These are phyloP conservation scores for Drosophila takahashii DNA, from an alignment of 1,140 invertebrate genomes.

Conservation along the genomic window DNA sequence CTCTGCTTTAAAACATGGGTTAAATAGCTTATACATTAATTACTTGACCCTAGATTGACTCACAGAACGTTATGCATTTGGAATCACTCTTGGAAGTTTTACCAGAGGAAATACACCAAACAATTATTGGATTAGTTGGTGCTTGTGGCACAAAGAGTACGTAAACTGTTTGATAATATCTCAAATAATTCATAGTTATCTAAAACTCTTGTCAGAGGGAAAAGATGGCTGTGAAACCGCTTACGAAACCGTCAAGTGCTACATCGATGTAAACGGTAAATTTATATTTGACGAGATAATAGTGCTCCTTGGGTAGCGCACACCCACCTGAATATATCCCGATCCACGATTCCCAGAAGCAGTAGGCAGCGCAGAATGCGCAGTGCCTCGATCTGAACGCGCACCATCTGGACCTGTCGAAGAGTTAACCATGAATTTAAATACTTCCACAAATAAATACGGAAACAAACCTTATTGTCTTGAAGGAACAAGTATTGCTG, in stretches of 20 bases:
- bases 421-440: constrained; percentile 5
- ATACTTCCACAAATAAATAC: constrained; percentile 1
- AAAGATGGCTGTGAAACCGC: constrained; percentile 70
- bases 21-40: background rate
- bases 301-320: constrained; percentile 36
- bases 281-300: constrained; percentile 47
- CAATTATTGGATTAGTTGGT: constrained; percentile 36
- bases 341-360: constrained; percentile 63
- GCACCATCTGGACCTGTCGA: constrained; percentile 72
- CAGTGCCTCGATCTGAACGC: constrained; percentile 87
- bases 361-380: constrained; percentile 73
- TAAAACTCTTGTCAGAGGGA: constrained; percentile 45
- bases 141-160: constrained; percentile 66
- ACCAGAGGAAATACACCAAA: constrained; percentile 54
- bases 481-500: constrained; percentile 66
- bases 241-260: constrained; percentile 62
- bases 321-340: constrained; percentile 68
- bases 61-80: constrained; percentile 60
- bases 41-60: constrained; percentile 57
- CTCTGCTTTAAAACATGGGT: background rate
- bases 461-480: constrained; percentile 59
- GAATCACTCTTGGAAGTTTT: constrained; percentile 63
- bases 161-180: background rate
- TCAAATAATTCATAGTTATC: background rate
- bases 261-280: constrained; percentile 52